Percentiles rank a stretch among this genome's conserved stretches.
These are phyloP conservation scores for Andrena bucephala DNA, from an alignment of 2,888 invertebrate genomes.

Conservation along the genomic window DNA sequence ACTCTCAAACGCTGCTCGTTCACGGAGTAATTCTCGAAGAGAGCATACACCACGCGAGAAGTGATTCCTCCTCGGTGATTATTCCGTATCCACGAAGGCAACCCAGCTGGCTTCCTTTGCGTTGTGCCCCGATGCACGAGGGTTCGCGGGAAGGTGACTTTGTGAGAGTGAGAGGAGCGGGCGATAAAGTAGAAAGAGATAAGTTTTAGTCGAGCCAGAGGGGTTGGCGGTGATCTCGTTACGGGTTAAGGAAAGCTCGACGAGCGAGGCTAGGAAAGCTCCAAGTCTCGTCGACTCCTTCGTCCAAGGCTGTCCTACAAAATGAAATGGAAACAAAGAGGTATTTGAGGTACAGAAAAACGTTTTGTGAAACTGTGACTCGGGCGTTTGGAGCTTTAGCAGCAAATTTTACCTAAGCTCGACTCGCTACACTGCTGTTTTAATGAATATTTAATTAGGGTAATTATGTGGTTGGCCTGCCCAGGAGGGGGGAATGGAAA, in stretches of 20 bases:
- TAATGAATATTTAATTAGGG: slow-evolving; percentile 32
- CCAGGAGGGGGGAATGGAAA: neutral
- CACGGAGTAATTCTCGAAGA: neutral
- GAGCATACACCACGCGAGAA: neutral
- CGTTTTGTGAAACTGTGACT: neutral
- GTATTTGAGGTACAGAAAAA: slow-evolving; percentile 21
- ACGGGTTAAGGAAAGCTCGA: slow-evolving; percentile 49
- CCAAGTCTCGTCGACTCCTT: slow-evolving; percentile 9
- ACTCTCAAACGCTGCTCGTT: neutral
- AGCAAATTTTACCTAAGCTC: slow-evolving; percentile 31
- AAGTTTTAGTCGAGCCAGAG: slow-evolving; percentile 47
- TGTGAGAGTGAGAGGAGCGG: neutral
- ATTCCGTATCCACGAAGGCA: slow-evolving; percentile 42
- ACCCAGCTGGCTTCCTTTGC: slow-evolving; percentile 8
- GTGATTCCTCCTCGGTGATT: slow-evolving; percentile 30
- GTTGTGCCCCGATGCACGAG: neutral
- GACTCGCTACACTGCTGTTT: slow-evolving; percentile 16
- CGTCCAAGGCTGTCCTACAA: slow-evolving; percentile 6
- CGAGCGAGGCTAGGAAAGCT: slow-evolving; percentile 48
- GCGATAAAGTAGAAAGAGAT: slow-evolving; percentile 47
- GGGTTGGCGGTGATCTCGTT: slow-evolving; percentile 55
- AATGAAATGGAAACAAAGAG: slow-evolving; percentile 49
- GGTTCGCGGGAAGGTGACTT: neutral
- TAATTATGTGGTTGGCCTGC: slow-evolving; percentile 3
- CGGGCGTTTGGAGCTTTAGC: slow-evolving; percentile 1